Evolutionary conservation across 2,888 invertebrate species (phyloP).

Genomic region (Chloroclysta siterata): DNA sequence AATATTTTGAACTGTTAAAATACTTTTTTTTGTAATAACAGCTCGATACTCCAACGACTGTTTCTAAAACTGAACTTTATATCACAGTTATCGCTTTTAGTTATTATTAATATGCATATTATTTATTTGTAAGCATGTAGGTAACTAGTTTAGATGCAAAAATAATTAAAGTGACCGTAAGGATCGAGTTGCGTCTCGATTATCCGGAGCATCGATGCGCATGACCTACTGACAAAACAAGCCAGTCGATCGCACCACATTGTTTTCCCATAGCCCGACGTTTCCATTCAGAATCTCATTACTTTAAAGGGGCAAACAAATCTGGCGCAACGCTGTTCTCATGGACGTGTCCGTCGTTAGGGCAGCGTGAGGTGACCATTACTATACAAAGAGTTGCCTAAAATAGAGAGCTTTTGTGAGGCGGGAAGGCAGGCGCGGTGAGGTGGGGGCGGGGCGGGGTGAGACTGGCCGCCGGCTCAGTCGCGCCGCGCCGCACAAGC

Average conservation of each 20-base stretch:
- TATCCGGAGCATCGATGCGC: slow-evolving; percentile 54
- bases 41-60: too few species aligned
- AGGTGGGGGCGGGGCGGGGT: slow-evolving; percentile 79
- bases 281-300: slow-evolving; percentile 84
- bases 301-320: slow-evolving; percentile 81
- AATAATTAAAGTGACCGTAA: slow-evolving; percentile 9
- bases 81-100: too few species aligned
- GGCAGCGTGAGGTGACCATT: slow-evolving; percentile 85
- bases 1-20: too few species aligned
- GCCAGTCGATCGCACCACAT: slow-evolving; percentile 63
- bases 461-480: slow-evolving; percentile 79
- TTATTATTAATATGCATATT: too few species aligned
- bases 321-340: slow-evolving; percentile 82
- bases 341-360: slow-evolving; percentile 84
- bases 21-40: too few species aligned
- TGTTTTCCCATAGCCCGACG: slow-evolving; percentile 81
- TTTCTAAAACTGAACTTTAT: too few species aligned
- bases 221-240: slow-evolving; percentile 79
- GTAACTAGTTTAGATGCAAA: background rate
- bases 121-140: too few species aligned
- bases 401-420: slow-evolving; percentile 85
- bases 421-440: slow-evolving; percentile 74
- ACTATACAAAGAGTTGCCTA: slow-evolving; percentile 85
- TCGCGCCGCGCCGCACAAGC: slow-evolving; percentile 79
- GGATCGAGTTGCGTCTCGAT: slow-evolving; percentile 45